Evolutionary conservation across 1,140 invertebrate genomes (phyloP), one percentile per base, ranked within the genome.

Genomic region (Macrobrachium rosenbergii): DNA sequence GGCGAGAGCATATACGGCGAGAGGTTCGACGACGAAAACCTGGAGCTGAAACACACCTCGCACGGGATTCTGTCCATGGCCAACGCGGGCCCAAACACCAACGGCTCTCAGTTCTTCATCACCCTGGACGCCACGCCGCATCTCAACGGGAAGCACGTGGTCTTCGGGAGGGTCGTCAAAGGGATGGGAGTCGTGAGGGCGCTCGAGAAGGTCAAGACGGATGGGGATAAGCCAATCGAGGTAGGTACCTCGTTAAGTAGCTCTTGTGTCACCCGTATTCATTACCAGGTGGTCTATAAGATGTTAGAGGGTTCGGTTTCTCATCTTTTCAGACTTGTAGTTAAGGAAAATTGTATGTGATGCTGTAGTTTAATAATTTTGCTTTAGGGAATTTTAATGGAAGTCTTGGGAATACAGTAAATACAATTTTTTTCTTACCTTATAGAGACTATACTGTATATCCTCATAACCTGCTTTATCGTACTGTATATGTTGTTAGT

Each of bases 1-100:
- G 97, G 98, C 11, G 97, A 98, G 91, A 98, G 97, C 91, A 99
- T 99, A 90, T 99, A 99, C 92, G 98, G 98, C 16, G 92, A 93
- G 1, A 94, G 94, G 84, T 99, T 99, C 92, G 95, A 96, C 88
- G 96, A 99, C 93, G 98, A 99, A 93, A 97, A 96, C 91, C 98
- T 98, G 91, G 93, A 93, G 58, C 93, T 98, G 92, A 98, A 97
- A 93, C 98, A 99, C 94, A 97, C 96, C 82, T 97, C 96, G 79
- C 95, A 97, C 87, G 97, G 97, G 91, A 94, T 96, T 79, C 92
- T 99, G 89, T 98, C 97, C 7, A 99, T 99, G 97, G 98, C 97
- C 59, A 99, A 99, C 91, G 97, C 92, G 97, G 98, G 84, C 17
- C 84, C 84, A 8, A 62, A 63, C 19, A 87, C 84, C 12, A 87